These are phyloP conservation scores for Oasisia sp. DNA, from an alignment of 2,888 invertebrate species.

Conservation along the genomic window DNA sequence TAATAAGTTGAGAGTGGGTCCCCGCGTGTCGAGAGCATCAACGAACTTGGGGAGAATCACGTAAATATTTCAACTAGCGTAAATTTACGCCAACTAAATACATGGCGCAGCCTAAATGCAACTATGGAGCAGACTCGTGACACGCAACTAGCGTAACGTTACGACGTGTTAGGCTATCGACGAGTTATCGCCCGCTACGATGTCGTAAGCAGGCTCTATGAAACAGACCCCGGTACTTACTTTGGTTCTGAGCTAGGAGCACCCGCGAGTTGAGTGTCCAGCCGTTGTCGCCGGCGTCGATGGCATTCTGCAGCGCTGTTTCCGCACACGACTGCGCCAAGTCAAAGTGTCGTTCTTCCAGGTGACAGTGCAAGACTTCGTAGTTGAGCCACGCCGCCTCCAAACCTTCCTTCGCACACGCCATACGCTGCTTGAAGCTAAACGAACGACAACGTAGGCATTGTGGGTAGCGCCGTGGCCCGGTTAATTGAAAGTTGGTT, in stretches of 20 bases:
- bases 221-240: background rate
- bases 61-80: no score
- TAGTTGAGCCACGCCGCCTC: background rate
- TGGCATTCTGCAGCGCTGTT: background rate
- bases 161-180: no score
- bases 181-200: no score
- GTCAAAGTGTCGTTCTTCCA: background rate
- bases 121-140: no score
- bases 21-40: no score
- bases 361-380: background rate
- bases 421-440: conserved; percentile 1
- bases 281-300: background rate
- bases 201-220: no score
- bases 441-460: background rate
- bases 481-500: background rate
- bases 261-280: background rate
- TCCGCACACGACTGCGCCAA: background rate
- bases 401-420: background rate
- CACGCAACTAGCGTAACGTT: no score
- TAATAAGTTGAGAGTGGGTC: no score
- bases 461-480: background rate
- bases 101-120: no score
- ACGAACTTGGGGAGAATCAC: no score
- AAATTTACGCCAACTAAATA: no score
- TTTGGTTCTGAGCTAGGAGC: background rate